Evolutionary conservation across 2,113 vertebrate species (phyloP).

Genomic region (Gymnobelideus leadbeateri): DNA sequence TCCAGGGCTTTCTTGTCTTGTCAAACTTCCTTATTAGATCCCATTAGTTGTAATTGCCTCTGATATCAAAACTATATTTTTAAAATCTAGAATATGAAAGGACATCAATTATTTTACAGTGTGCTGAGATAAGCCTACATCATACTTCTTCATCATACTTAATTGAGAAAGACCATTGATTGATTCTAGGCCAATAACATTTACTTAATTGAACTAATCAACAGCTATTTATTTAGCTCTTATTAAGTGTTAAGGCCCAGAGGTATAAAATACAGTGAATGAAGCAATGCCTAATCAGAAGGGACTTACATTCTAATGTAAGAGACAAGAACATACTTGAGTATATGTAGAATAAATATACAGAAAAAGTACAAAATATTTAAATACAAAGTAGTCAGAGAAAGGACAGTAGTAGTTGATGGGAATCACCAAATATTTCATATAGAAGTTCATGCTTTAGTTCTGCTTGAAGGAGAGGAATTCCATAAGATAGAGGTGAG

Average conservation of each 20-base stretch:
- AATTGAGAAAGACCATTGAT: background rate
- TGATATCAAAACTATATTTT: background rate
- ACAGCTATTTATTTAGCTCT: background rate
- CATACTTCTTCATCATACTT: background rate
- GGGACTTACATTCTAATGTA: background rate
- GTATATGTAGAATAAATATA: background rate
- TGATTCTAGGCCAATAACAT: background rate
- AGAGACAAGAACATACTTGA: background rate
- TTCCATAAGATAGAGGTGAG: background rate
- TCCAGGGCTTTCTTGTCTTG: background rate
- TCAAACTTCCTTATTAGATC: background rate
- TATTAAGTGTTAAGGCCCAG: background rate
- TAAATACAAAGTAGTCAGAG: background rate
- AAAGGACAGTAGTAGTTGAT: background rate
- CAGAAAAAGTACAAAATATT: background rate
- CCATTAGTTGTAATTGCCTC: background rate
- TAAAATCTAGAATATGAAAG: background rate
- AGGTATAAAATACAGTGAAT: background rate
- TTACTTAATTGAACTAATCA: background rate
- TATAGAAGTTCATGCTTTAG: background rate
- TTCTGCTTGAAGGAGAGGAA: background rate
- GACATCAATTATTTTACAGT: background rate
- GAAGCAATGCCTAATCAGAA: background rate
- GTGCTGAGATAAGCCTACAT: background rate
- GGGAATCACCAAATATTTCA: background rate